Evolutionary conservation across 2,113 vertebrate genomes (phyloP).

Genomic region (Sapajus apella): DNA sequence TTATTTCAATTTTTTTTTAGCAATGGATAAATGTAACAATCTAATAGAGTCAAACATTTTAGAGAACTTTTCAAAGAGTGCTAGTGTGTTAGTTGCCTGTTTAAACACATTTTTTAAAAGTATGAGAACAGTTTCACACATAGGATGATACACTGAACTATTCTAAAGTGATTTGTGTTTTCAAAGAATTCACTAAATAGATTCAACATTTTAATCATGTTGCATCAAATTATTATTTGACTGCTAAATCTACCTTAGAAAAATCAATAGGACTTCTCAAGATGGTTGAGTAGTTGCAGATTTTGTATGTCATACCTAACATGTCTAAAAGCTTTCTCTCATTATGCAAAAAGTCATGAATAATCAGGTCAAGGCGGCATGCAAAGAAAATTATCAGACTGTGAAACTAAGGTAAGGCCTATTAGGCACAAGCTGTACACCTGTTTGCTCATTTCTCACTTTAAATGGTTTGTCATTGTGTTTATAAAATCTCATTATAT

Average conservation of each 20-base stretch:
- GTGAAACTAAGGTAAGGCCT: constrained; percentile 63
- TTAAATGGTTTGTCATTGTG: constrained; percentile 63
- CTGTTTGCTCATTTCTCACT: constrained; percentile 37
- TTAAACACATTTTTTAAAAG: neutral
- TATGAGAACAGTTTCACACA: neutral
- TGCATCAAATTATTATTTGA: neutral
- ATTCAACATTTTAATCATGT: neutral
- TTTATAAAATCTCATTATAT: constrained; percentile 40
- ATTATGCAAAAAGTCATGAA: constrained; percentile 53
- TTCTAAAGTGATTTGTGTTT: neutral
- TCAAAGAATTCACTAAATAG: neutral
- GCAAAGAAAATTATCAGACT: constrained; percentile 52
- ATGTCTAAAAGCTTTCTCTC: constrained; percentile 56
- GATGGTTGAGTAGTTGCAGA: constrained; percentile 39
- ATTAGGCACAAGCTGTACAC: constrained; percentile 39
- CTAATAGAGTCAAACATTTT: neutral
- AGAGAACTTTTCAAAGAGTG: neutral
- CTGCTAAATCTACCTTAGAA: neutral
- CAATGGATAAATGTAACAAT: neutral
- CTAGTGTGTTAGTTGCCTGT: neutral
- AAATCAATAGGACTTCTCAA: neutral
- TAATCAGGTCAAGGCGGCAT: constrained; percentile 61
- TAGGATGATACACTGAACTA: neutral
- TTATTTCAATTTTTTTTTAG: neutral
- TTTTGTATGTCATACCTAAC: constrained; percentile 40